phyloP scores from a whole-genome alignment of 2,797 vertebrate species.

The Helostoma temminkii region DNA sequence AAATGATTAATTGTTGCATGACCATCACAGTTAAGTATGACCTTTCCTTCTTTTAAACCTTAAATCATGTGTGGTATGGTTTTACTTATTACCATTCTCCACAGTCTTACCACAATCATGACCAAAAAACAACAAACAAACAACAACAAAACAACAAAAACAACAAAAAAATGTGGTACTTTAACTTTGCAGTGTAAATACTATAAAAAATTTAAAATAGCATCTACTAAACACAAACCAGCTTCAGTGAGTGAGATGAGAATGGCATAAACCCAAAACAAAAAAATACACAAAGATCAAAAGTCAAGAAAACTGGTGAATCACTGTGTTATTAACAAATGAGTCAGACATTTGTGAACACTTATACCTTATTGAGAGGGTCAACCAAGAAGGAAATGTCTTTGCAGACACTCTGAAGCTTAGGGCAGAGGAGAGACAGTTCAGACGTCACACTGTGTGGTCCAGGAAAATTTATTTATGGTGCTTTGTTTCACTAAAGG shows the following conservation, averaged over 20 bases:
- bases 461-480: slow-evolving; percentile 16
- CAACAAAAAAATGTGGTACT: neutral
- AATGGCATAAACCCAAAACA: slow-evolving; percentile 42
- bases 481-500: slow-evolving; percentile 12
- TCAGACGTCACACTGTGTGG: slow-evolving; percentile 44
- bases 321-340: slow-evolving; percentile 29
- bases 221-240: slow-evolving; percentile 28
- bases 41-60: neutral
- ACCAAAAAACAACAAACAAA: neutral
- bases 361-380: slow-evolving; percentile 86
- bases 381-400: slow-evolving; percentile 88
- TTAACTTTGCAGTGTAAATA: neutral
- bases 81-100: neutral
- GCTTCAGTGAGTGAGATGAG: slow-evolving; percentile 38
- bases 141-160: neutral
- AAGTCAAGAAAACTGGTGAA: slow-evolving; percentile 39
- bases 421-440: slow-evolving; percentile 73
- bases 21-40: neutral
- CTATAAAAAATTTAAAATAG: no score
- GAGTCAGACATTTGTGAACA: slow-evolving; percentile 24
- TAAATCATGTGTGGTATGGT: neutral
- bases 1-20: neutral
- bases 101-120: neutral
- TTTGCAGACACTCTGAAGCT: slow-evolving; percentile 88
- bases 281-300: slow-evolving; percentile 38